Evolutionary conservation across 2,888 invertebrate genomes (phyloP), one percentile per base, ranked within the genome.

Genomic region (Taenaris catops): DNA sequence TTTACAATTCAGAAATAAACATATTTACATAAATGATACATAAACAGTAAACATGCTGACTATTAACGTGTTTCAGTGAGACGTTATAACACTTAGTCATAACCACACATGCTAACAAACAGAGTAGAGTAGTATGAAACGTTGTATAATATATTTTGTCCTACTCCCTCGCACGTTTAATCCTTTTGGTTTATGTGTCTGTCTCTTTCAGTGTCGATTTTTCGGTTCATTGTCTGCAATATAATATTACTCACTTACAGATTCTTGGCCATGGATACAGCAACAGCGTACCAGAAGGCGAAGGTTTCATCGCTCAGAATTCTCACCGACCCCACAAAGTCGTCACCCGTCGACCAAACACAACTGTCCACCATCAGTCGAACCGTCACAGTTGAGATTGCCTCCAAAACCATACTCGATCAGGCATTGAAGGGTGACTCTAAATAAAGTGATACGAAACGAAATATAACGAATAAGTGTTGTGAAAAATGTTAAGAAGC

Each of bases 261-360:
- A 71, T 94, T 94, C 69, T 88, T 96, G 47, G 94, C 96, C 43
- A 92, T 94, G 68, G 96, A 95, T 62, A 95, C 96, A 1, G 92
- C 95, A 28, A 92, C 93, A 35, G 96, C 96, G n/a, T 96, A 96
- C 84, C 95, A 96, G 59, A 91, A 95, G 42, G 96, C 96, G 53
- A 95, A 94, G 80, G 94, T 96, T 5, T 95, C 95, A 18, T 94
- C 95, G 1, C 89, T 96, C 28, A 93, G 92, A 60, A 96, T 97
- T 54, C 56, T 76, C 8, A 71, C 78, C 6, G 81, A 73, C 27
- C 65, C 69, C 0, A 20, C 49, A 0, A 41, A 53, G 1, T 38
- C 45, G 2, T 19, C 27, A 19, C 11, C 20, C 1, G 67, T 70
- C 18, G 63, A 51, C 23, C 56, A 68, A 17, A 60, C 60, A 2